Evolutionary conservation across 1,140 invertebrate species (phyloP).

Genomic region (Eriosoma lanigerum): DNA sequence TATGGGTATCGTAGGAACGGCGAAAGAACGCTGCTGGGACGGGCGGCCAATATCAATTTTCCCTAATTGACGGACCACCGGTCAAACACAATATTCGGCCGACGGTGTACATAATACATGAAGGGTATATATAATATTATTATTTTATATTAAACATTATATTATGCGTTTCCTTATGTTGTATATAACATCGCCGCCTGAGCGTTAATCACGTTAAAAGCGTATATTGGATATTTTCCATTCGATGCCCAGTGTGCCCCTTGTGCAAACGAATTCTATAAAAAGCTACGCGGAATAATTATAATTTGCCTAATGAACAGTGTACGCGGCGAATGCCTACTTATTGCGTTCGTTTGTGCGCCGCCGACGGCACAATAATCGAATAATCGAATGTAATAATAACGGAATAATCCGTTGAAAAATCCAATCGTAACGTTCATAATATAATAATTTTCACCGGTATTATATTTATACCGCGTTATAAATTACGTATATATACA

Average conservation of each 20-base stretch:
- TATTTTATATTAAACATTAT: background rate
- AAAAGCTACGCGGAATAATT: constrained; percentile 33
- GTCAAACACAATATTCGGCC: constrained; percentile 10
- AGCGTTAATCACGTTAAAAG: constrained; percentile 50
- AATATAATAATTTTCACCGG: too few species aligned
- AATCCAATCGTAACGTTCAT: too few species aligned
- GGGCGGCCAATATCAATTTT: constrained; percentile 21
- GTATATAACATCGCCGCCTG: background rate
- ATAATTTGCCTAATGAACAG: constrained; percentile 35
- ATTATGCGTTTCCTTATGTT: constrained; percentile 16
- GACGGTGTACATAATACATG: too few species aligned
- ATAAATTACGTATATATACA: too few species aligned
- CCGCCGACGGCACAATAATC: too few species aligned
- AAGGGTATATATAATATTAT: background rate
- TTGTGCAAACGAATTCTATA: background rate
- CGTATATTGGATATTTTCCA: constrained; percentile 6
- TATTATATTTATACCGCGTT: too few species aligned
- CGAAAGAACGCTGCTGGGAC: background rate
- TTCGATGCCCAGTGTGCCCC: too few species aligned
- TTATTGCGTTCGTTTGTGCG: too few species aligned
- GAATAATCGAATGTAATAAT: too few species aligned
- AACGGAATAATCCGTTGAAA: background rate
- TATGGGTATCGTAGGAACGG: too few species aligned
- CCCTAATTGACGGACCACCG: constrained; percentile 49
- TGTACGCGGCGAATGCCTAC: too few species aligned